These are phyloP conservation scores for Molorchus minor DNA, from an alignment of 2,888 invertebrate species.

Conservation along the genomic window DNA sequence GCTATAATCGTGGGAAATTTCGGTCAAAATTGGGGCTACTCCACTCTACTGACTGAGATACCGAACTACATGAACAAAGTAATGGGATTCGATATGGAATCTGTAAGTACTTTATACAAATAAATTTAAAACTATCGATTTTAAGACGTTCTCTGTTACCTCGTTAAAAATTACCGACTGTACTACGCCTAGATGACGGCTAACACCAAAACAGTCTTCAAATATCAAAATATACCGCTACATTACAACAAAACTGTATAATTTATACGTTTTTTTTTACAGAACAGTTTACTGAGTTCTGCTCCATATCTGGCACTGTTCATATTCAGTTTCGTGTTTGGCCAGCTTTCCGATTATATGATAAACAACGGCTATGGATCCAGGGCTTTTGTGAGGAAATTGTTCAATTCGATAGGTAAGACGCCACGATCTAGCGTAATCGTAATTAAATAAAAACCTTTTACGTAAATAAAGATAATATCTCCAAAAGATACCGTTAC, in stretches of 20 bases:
- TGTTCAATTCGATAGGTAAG: constrained; percentile 66
- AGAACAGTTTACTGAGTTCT: constrained; percentile 75
- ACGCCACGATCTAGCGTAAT: no score
- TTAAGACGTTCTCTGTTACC: no score
- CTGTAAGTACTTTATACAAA: constrained; percentile 67
- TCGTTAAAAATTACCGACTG: no score
- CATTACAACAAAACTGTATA: no score
- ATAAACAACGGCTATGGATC: constrained; percentile 60
- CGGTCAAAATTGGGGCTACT: constrained; percentile 47
- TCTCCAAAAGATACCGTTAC: no score
- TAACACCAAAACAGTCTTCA: no score
- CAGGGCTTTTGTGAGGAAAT: constrained; percentile 62
- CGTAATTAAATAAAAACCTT: no score
- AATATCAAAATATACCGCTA: no score
- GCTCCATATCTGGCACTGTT: constrained; percentile 79
- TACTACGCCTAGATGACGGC: no score
- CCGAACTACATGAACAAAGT: constrained; percentile 59
- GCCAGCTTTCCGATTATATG: constrained; percentile 71
- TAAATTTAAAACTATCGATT: no score
- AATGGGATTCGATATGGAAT: constrained; percentile 74
- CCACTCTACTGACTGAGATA: constrained; percentile 43
- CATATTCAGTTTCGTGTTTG: constrained; percentile 75
- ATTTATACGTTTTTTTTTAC: constrained; percentile 46
- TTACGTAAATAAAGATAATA: not conserved
- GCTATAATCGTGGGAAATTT: constrained; percentile 66